A percentile compares a stretch with the other conserved stretches of the same genome.
These are phyloP conservation scores for Nyctereutes procyonoides DNA, from an alignment of 2,113 vertebrate genomes.

Conservation along the genomic window DNA sequence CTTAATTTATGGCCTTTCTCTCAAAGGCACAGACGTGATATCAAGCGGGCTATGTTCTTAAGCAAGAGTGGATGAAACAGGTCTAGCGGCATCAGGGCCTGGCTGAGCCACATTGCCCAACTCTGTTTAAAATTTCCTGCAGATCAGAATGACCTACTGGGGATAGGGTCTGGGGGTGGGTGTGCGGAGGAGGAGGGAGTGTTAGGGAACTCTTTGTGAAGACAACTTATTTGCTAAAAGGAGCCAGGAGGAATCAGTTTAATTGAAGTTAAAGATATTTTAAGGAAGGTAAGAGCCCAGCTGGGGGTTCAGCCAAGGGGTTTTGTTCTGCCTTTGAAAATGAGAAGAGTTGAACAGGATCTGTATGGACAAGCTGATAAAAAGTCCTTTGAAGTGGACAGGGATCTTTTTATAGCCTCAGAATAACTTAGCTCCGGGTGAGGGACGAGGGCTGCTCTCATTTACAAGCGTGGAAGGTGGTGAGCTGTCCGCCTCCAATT, in stretches of 20 bases:
- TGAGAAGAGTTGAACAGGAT: constrained; percentile 77
- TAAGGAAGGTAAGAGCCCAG: constrained; percentile 78
- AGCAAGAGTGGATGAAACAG: constrained; percentile 51
- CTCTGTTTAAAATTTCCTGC: background rate
- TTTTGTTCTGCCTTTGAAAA: constrained; percentile 84
- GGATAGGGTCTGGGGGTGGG: background rate
- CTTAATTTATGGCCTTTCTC: constrained; percentile 14
- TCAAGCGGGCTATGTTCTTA: background rate
- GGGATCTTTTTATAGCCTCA: constrained; percentile 79
- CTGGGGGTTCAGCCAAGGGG: constrained; percentile 80
- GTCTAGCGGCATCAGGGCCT: background rate
- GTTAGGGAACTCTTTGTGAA: constrained; percentile 72
- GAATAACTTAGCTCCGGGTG: constrained; percentile 66
- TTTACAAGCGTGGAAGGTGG: constrained; percentile 66
- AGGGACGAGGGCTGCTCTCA: constrained; percentile 71
- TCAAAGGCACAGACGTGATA: background rate
- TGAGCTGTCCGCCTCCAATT: constrained; percentile 44
- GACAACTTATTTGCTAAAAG: constrained; percentile 74
- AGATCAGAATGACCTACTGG: constrained; percentile 22
- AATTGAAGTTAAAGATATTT: constrained; percentile 82
- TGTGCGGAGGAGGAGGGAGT: background rate
- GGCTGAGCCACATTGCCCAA: background rate
- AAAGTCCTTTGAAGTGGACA: constrained; percentile 84
- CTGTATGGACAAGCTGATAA: constrained; percentile 83
- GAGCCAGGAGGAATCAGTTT: constrained; percentile 82